phyloP scores from a whole-genome alignment of 2,888 invertebrate species.

The Shargacucullia verbasci region DNA sequence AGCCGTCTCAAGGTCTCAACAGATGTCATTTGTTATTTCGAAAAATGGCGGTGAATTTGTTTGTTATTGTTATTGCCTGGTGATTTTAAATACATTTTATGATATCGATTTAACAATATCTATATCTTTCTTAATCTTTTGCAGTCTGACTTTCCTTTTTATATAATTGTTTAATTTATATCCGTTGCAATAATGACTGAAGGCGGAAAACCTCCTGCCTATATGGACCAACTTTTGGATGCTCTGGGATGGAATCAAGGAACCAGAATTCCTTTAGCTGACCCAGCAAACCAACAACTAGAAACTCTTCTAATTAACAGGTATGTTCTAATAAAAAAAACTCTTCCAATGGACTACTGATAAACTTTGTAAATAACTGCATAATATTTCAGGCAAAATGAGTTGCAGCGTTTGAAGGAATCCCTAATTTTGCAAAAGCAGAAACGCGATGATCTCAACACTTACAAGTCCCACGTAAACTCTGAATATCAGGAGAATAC shows the following conservation, averaged over 20 bases:
- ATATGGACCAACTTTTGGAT: conserved; percentile 90
- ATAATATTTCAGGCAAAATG: conserved; percentile 77
- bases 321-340: conserved; percentile 55
- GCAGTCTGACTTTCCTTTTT: conserved; percentile 32
- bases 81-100: conserved; percentile 32
- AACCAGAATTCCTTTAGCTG: conserved; percentile 94
- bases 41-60: conserved; percentile 65
- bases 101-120: conserved; percentile 60
- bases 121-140: conserved; percentile 32
- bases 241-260: conserved; percentile 93
- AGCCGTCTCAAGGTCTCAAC: conserved; percentile 17
- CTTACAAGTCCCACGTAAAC: conserved; percentile 80
- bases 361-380: neutral
- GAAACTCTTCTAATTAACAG: conserved; percentile 78
- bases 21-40: conserved; percentile 63
- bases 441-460: conserved; percentile 80
- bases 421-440: conserved; percentile 74
- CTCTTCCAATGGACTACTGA: neutral
- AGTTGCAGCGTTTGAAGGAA: conserved; percentile 81
- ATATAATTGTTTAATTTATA: conserved; percentile 21
- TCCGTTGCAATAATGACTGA: conserved; percentile 65
- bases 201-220: conserved; percentile 70
- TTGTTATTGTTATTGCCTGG: conserved; percentile 47
- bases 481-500: conserved; percentile 86
- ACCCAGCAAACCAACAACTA: conserved; percentile 90